These are phyloP conservation scores for Xiphophorus maculatus DNA, from an alignment of 2,113 vertebrate genomes.

Conservation along the genomic window DNA sequence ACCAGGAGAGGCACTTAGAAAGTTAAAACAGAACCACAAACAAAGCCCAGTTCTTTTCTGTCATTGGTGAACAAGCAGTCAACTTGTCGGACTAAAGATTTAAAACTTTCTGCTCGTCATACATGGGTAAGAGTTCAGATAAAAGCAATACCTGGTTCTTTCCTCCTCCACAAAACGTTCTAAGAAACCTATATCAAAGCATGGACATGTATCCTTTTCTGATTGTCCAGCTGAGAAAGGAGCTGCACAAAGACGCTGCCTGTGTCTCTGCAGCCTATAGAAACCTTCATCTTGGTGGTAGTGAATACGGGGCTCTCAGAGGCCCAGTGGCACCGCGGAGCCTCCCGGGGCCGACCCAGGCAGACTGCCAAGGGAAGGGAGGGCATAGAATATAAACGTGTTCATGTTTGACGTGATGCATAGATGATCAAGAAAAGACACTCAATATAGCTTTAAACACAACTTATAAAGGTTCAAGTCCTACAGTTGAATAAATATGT, in stretches of 20 bases:
- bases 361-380: conserved; percentile 45
- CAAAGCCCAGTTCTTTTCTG: background rate
- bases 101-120: background rate
- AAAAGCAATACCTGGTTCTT: conserved; percentile 19
- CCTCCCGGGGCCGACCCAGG: conserved; percentile 41
- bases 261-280: conserved; percentile 61
- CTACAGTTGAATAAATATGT: background rate
- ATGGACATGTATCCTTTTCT: conserved; percentile 34
- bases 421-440: background rate
- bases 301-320: conserved; percentile 62
- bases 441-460: background rate
- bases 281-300: conserved; percentile 44
- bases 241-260: conserved; percentile 56
- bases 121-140: background rate
- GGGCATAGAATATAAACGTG: conserved; percentile 8
- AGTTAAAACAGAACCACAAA: conserved; percentile 11
- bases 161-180: conserved; percentile 32
- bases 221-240: conserved; percentile 50
- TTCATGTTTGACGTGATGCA: background rate
- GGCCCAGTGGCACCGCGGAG: conserved; percentile 40
- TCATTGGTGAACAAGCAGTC: conserved; percentile 4
- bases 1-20: conserved; percentile 27
- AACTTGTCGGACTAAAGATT: too few species aligned
- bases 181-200: conserved; percentile 33
- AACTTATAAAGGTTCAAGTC: background rate